These are phyloP conservation scores for Ichneumoninae sp. DNA, from an alignment of 2,888 invertebrate species.

Conservation along the genomic window DNA sequence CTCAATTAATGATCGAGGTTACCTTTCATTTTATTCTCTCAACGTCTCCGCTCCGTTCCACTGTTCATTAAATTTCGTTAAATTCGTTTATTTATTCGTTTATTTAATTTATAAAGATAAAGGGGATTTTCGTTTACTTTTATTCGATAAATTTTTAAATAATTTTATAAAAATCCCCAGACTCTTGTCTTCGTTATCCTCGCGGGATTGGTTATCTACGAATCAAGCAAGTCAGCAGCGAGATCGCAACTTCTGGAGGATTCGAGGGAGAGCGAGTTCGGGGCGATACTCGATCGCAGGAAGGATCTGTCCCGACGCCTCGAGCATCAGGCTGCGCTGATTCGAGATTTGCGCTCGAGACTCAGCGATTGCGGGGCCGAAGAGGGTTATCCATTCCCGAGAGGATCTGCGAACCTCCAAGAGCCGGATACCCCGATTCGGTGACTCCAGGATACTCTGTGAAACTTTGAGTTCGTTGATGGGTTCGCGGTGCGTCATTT, in stretches of 20 bases:
- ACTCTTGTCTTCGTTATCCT: slow-evolving; percentile 70
- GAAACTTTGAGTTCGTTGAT: not conserved
- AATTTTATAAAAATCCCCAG: slow-evolving; percentile 48
- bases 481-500: not conserved
- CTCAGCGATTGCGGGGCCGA: slow-evolving; percentile 64
- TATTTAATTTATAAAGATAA: no score
- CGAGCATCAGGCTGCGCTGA: slow-evolving; percentile 67
- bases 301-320: slow-evolving; percentile 64
- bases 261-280: slow-evolving; percentile 58
- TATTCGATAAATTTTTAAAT: not conserved
- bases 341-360: slow-evolving; percentile 68
- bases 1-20: slow-evolving; percentile 74
- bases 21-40: slow-evolving; percentile 4
- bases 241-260: slow-evolving; percentile 64
- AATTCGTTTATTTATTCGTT: not conserved
- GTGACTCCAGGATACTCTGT: slow-evolving; percentile 14
- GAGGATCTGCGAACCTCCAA: slow-evolving; percentile 22
- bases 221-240: slow-evolving; percentile 65
- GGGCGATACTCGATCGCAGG: slow-evolving; percentile 66
- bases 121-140: not conserved
- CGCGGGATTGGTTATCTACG: slow-evolving; percentile 64
- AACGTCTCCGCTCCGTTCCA: not conserved
- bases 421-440: not conserved
- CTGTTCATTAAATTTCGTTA: not conserved
- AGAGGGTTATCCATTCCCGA: slow-evolving; percentile 52